Percentiles rank a stretch among this genome's conserved stretches.
Conservation (phyloP, 2,888 invertebrate genomes). For the Erebia epiphron region DNA sequence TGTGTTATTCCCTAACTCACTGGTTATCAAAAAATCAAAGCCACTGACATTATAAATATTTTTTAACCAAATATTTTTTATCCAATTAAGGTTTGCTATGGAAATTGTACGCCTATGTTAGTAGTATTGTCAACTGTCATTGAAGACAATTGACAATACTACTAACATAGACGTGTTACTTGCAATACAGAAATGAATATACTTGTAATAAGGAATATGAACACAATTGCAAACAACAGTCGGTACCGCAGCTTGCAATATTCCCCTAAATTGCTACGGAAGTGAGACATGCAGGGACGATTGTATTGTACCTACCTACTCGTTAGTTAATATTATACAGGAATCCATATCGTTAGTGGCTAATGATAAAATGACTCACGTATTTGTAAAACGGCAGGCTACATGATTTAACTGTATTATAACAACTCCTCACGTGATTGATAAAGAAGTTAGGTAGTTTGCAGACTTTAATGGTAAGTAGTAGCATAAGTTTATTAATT, state of each 20-base stretch:
- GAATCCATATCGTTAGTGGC: conserved; percentile 33
- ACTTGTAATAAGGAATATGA: background rate
- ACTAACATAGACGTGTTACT: too few relatives aligned
- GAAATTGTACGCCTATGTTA: too few relatives aligned
- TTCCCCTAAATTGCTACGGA: conserved; percentile 46
- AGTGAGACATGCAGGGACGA: conserved; percentile 50
- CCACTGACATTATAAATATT: too few relatives aligned
- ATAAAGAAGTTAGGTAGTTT: background rate
- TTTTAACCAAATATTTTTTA: too few relatives aligned
- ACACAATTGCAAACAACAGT: conserved; percentile 28
- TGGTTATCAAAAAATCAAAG: too few relatives aligned
- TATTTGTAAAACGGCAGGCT: background rate
- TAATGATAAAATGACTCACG: conserved; percentile 38
- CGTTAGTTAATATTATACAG: conserved; percentile 30
- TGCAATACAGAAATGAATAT: too few relatives aligned
- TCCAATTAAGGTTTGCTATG: too few relatives aligned
- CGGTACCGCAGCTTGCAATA: conserved; percentile 42
- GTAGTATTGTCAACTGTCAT: too few relatives aligned
- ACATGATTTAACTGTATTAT: background rate
- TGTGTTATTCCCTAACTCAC: too few relatives aligned
- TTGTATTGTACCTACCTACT: conserved; percentile 31
- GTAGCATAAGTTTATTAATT: too few relatives aligned
- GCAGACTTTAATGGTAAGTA: background rate
- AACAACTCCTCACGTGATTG: too few relatives aligned
- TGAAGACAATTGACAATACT: too few relatives aligned